Conservation (phyloP, 2,113 vertebrate species). For the Pogonocichla stellata region DNA sequence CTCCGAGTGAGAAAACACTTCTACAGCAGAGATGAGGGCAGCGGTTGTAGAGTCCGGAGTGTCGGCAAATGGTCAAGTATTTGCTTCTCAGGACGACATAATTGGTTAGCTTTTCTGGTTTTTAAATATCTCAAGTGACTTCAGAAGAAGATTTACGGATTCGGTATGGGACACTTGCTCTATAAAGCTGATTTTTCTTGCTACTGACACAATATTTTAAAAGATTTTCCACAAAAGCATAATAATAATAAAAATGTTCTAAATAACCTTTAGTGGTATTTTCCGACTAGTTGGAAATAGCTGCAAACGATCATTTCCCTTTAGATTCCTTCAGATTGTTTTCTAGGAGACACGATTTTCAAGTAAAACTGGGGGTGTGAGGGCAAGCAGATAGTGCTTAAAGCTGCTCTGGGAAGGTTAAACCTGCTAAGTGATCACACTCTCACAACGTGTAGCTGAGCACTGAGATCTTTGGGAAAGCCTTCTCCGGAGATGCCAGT, state of each 20-base stretch:
- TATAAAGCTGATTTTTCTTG: not conserved
- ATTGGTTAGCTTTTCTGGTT: not conserved
- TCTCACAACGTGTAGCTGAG: not conserved
- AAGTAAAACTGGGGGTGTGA: not conserved
- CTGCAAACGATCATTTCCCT: not conserved
- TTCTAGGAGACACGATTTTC: not conserved
- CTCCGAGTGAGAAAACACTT: not conserved
- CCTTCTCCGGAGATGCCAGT: not conserved
- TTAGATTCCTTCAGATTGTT: not conserved
- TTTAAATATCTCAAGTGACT: not conserved
- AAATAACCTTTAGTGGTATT: not conserved
- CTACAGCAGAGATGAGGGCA: not conserved
- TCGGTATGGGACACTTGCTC: not conserved
- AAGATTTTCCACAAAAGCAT: not conserved
- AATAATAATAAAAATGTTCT: not conserved
- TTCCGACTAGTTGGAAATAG: not conserved
- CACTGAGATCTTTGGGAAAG: not conserved
- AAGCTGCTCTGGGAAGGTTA: not conserved
- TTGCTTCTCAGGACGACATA: not conserved
- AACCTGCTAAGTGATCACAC: not conserved
- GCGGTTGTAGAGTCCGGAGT: not conserved
- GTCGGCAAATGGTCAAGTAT: not conserved
- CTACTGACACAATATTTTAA: not conserved
- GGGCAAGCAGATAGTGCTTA: not conserved
- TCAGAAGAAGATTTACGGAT: not conserved